Conservation (phyloP, 2,113 vertebrate genomes). For the Myiagra hebetior region DNA sequence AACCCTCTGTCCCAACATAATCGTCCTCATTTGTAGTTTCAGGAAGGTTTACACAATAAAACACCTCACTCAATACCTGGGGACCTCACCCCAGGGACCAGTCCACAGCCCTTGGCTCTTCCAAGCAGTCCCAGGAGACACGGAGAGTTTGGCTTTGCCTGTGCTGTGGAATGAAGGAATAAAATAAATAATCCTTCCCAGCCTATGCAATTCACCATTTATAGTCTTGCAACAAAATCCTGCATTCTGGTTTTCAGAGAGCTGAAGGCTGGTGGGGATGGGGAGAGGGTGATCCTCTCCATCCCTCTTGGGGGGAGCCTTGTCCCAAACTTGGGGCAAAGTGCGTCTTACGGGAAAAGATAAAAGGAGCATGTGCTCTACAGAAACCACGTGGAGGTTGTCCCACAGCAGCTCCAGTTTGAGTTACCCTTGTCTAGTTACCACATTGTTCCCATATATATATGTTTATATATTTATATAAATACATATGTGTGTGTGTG, state of each 20-base stretch:
- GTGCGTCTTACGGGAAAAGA: neutral
- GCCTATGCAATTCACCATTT: neutral
- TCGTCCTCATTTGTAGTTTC: neutral
- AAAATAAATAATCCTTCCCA: constrained; percentile 35
- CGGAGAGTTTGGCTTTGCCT: neutral
- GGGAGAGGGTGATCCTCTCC: neutral
- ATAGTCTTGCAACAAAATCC: neutral
- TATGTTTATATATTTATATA: rapidly evolving
- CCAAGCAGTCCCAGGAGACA: neutral
- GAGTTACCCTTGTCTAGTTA: neutral
- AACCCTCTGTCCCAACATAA: neutral
- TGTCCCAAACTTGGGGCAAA: neutral
- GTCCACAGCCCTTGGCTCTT: neutral
- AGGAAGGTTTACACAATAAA: neutral
- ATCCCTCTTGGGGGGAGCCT: neutral
- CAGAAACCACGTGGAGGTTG: neutral
- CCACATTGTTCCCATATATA: too few species aligned
- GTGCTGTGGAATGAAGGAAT: neutral
- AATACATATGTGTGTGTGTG: neutral
- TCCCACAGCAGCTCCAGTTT: neutral
- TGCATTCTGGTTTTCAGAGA: neutral
- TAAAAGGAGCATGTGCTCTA: neutral
- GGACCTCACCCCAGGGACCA: neutral
- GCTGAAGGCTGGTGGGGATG: neutral
- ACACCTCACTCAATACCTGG: neutral